These are phyloP conservation scores for Sylvilagus bachmani DNA, from an alignment of 2,113 vertebrate genomes.

Conservation along the genomic window DNA sequence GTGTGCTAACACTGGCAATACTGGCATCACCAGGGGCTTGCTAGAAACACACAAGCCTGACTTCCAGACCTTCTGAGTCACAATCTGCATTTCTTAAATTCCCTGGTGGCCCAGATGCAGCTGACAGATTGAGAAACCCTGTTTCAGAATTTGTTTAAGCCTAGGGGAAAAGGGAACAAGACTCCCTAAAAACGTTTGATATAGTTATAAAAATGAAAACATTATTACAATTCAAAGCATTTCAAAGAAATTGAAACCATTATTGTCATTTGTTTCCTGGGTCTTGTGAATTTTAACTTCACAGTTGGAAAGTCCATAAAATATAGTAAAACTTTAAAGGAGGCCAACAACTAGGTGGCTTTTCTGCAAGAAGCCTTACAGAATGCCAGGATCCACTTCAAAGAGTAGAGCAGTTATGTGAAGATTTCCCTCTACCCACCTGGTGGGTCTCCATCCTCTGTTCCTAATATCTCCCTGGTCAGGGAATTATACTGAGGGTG, in stretches of 20 bases:
- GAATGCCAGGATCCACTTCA: background rate
- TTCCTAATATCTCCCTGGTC: background rate
- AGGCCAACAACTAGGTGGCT: background rate
- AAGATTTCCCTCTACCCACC: background rate
- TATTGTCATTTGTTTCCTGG: slow-evolving; percentile 27
- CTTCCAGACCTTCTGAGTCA: background rate
- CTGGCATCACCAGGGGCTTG: fast-evolving
- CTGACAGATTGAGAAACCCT: background rate
- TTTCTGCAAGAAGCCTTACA: background rate
- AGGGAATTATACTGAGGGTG: no score
- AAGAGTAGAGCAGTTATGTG: background rate
- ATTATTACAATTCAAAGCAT: background rate
- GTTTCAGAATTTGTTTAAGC: slow-evolving; percentile 28
- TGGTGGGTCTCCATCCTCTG: background rate
- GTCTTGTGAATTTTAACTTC: slow-evolving; percentile 18
- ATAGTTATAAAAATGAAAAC: slow-evolving; percentile 48
- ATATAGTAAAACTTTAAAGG: slow-evolving; percentile 7
- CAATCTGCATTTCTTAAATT: background rate
- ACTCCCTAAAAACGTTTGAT: background rate
- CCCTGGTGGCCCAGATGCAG: background rate
- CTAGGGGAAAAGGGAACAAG: background rate
- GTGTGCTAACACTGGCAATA: no score
- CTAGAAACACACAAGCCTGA: background rate
- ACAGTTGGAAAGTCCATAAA: background rate
- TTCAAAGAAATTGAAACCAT: slow-evolving; percentile 58